A percentile compares a stretch with the other conserved stretches of the same genome.
phyloP scores from a whole-genome alignment of 2,113 vertebrate genomes.

The Gobio gobio region DNA sequence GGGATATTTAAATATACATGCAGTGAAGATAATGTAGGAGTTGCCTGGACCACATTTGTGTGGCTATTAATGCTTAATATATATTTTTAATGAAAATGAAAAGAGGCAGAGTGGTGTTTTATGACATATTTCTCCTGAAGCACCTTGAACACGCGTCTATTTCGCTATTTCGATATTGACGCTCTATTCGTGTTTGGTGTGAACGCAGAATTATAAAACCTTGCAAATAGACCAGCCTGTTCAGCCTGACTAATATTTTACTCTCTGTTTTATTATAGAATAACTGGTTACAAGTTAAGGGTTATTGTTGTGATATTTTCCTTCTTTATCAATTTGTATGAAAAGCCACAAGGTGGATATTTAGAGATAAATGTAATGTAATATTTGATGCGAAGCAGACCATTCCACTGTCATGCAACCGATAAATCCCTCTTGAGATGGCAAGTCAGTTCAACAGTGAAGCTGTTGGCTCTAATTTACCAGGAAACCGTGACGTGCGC shows the following conservation, averaged over 20 bases:
- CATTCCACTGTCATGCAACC: slow-evolving; percentile 38
- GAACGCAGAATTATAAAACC: neutral
- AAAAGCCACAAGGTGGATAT: neutral
- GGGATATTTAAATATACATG: too few relatives aligned
- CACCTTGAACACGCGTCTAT: too few relatives aligned
- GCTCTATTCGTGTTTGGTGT: too few relatives aligned
- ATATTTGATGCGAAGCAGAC: neutral
- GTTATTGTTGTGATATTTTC: neutral
- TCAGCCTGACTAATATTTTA: neutral
- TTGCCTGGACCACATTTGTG: too few relatives aligned
- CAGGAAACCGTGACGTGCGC: slow-evolving; percentile 52
- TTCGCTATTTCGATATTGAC: too few relatives aligned
- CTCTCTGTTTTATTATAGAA: neutral
- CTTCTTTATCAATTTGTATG: neutral
- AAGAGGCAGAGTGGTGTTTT: too few relatives aligned
- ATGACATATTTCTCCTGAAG: too few relatives aligned
- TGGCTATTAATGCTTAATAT: too few relatives aligned
- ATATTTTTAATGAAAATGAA: too few relatives aligned
- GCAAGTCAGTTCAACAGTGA: slow-evolving; percentile 44
- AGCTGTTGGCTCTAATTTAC: slow-evolving; percentile 59
- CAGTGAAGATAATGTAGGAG: too few relatives aligned
- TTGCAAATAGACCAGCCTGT: neutral
- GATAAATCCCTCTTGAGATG: slow-evolving; percentile 32
- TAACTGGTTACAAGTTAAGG: neutral
- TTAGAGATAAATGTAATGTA: slow-evolving; percentile 5